These are phyloP conservation scores for Marisa cornuarietis DNA, from an alignment of 1,140 invertebrate species.

Conservation along the genomic window DNA sequence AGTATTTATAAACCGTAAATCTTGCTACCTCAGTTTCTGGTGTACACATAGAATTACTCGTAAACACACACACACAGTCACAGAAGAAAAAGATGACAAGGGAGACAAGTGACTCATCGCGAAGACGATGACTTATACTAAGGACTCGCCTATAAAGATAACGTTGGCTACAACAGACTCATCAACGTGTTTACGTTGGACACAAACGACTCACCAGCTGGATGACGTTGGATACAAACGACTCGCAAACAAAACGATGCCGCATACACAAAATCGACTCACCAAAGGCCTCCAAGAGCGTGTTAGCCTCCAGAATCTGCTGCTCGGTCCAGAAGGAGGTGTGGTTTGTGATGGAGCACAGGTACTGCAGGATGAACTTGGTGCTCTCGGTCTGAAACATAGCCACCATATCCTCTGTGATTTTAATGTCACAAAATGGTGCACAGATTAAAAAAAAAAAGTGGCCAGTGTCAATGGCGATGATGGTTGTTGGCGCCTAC, in stretches of 20 bases:
- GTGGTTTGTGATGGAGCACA: conserved; percentile 90
- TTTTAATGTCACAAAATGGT: no score
- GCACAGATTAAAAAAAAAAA: no score
- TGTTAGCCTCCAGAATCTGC: conserved; percentile 98
- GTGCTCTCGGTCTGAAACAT: conserved; percentile 84
- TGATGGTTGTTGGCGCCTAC: no score
- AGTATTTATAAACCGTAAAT: no score
- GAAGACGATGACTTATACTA: no score
- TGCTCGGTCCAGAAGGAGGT: conserved; percentile 78
- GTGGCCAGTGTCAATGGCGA: no score
- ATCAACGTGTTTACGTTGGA: not conserved
- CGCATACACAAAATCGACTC: no score
- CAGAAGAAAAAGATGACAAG: not conserved
- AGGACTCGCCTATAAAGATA: not conserved
- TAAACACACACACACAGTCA: not conserved
- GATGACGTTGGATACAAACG: not conserved
- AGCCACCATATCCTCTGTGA: not conserved
- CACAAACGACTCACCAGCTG: not conserved
- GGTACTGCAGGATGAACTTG: conserved; percentile 93
- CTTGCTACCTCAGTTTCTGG: no score
- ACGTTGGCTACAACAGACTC: not conserved
- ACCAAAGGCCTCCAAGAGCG: conserved; percentile 98
- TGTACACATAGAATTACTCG: conserved; percentile 2
- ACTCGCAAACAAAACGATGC: not conserved
- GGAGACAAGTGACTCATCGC: no score